Conservation (phyloP, 2,888 invertebrate species). For the Drosophila prolongata region DNA sequence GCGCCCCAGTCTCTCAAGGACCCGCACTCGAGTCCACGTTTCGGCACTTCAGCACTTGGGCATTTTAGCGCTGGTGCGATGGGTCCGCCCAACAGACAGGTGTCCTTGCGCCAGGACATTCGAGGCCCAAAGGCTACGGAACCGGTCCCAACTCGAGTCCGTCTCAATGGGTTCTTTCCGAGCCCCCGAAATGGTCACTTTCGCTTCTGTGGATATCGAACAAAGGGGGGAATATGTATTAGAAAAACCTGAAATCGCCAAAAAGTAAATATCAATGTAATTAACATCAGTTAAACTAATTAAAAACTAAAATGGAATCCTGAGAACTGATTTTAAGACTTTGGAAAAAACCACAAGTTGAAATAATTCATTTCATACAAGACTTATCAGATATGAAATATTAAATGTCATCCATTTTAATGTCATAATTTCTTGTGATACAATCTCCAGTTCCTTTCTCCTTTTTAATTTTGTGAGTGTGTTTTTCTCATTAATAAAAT, state of each 20-base stretch:
- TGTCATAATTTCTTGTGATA: too few relatives aligned
- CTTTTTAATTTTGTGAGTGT: too few relatives aligned
- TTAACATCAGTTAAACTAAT: too few relatives aligned
- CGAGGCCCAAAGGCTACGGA: neutral
- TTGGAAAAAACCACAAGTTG: too few relatives aligned
- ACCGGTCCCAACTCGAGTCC: neutral
- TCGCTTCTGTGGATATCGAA: neutral
- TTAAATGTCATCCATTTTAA: too few relatives aligned
- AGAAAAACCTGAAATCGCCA: neutral
- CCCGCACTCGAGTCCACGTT: conserved; percentile 39
- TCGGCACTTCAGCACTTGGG: conserved; percentile 29
- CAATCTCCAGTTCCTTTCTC: too few relatives aligned
- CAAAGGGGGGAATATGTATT: neutral
- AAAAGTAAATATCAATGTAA: neutral
- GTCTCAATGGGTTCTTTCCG: conserved; percentile 1
- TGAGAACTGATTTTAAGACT: too few relatives aligned
- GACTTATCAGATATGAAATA: too few relatives aligned
- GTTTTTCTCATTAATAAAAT: too few relatives aligned
- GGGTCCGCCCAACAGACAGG: neutral
- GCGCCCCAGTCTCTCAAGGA: conserved; percentile 54
- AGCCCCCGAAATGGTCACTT: conserved; percentile 1
- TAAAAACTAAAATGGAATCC: too few relatives aligned
- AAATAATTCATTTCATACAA: too few relatives aligned
- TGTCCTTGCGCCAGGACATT: neutral
- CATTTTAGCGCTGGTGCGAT: neutral